These are phyloP conservation scores for Pecten maximus DNA, from an alignment of 2,888 invertebrate species.

Conservation along the genomic window DNA sequence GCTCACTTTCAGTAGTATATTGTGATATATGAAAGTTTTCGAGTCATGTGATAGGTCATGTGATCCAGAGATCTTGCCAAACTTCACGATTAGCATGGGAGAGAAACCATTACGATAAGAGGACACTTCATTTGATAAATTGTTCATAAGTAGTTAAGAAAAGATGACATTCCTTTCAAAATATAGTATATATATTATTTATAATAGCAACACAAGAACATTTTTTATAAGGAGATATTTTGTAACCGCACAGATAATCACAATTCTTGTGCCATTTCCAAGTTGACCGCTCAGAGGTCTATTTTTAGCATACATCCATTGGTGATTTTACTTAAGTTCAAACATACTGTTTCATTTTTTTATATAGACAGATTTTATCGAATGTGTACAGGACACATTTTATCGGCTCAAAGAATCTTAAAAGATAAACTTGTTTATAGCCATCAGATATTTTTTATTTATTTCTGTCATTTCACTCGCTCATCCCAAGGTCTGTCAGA, in stretches of 20 bases:
- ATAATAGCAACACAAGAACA: not conserved
- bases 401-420: conserved; percentile 27
- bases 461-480: conserved; percentile 4
- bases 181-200: conserved; percentile 33
- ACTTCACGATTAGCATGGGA: conserved; percentile 32
- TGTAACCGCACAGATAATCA: conserved; percentile 23
- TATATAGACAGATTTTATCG: not conserved
- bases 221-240: not conserved
- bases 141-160: conserved; percentile 25
- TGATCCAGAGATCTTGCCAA: conserved; percentile 44
- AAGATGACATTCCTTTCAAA: conserved; percentile 25
- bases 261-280: conserved; percentile 25
- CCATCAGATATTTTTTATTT: not conserved
- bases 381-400: not conserved
- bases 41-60: conserved; percentile 38
- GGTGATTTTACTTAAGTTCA: conserved; percentile 26
- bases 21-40: conserved; percentile 27
- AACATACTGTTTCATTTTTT: conserved; percentile 14
- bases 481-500: not conserved
- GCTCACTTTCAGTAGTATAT: not conserved
- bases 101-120: not conserved
- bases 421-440: conserved; percentile 21
- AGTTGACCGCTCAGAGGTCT: not conserved
- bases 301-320: not conserved
- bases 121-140: not conserved